Conservation (phyloP, 2,113 vertebrate species). For the human region DNA sequence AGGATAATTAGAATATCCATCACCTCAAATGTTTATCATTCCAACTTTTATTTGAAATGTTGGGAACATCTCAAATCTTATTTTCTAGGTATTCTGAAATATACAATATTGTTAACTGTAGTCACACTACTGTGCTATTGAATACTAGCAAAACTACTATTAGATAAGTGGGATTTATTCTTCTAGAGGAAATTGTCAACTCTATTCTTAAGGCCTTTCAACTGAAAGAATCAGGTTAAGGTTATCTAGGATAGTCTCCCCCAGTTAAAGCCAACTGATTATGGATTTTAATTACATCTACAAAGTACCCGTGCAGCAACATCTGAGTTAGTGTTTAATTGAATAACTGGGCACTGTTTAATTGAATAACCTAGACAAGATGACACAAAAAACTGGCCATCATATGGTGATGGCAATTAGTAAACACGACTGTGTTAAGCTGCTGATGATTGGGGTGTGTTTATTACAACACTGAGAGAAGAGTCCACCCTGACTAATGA, state of each 20-base stretch:
- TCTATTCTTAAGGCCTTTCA: neutral
- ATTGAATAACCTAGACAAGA: neutral
- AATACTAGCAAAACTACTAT: neutral
- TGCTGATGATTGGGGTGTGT: neutral
- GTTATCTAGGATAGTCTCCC: neutral
- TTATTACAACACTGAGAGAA: neutral
- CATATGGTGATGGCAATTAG: neutral
- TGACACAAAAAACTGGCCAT: neutral
- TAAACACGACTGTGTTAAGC: neutral
- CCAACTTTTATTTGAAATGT: neutral
- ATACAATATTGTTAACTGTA: neutral
- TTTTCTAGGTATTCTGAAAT: neutral
- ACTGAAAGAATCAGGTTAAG: neutral
- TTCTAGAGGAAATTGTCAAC: neutral
- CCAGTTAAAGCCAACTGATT: neutral
- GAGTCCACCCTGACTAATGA: neutral
- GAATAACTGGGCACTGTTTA: neutral
- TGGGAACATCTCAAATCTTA: neutral
- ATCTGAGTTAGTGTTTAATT: neutral
- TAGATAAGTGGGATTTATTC: neutral
- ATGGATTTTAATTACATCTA: neutral
- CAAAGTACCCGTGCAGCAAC: neutral
- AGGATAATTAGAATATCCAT: neutral
- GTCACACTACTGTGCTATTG: neutral
- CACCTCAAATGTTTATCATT: neutral